Evolutionary conservation across 2,113 vertebrate species (phyloP).

Genomic region (Amphiprion percula): DNA sequence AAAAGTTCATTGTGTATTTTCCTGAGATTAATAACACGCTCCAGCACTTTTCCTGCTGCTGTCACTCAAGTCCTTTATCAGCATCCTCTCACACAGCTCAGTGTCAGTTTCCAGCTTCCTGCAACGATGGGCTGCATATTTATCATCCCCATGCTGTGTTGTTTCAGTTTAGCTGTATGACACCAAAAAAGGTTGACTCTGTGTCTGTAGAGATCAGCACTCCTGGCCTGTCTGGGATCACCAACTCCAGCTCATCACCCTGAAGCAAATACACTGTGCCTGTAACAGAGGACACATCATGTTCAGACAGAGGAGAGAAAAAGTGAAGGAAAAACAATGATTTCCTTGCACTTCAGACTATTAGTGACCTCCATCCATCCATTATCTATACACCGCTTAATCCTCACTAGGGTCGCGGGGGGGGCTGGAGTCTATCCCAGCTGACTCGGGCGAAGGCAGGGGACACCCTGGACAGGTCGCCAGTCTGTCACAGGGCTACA

Average conservation of each 20-base stretch:
- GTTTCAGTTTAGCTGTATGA: constrained; percentile 73
- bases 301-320: not conserved
- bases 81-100: constrained; percentile 29
- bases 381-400: too few species aligned
- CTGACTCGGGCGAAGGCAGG: too few species aligned
- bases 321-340: not conserved
- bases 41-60: constrained; percentile 35
- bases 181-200: constrained; percentile 75
- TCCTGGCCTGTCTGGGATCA: constrained; percentile 60
- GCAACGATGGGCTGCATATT: constrained; percentile 8
- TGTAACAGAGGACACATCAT: constrained; percentile 13
- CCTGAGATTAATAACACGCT: not conserved
- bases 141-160: constrained; percentile 17
- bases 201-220: constrained; percentile 66
- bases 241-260: constrained; percentile 71
- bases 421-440: too few species aligned
- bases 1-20: constrained; percentile 6
- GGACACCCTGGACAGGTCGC: too few species aligned
- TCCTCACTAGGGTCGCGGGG: too few species aligned
- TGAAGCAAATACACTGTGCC: constrained; percentile 65
- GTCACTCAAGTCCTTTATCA: constrained; percentile 63
- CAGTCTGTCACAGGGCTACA: too few species aligned
- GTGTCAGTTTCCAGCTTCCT: constrained; percentile 56
- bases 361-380: not conserved
- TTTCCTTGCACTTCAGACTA: constrained; percentile 7